Evolutionary conservation across 2,113 vertebrate species (phyloP), one percentile per base, ranked within the genome.

Genomic region (Serilophus lunatus): DNA sequence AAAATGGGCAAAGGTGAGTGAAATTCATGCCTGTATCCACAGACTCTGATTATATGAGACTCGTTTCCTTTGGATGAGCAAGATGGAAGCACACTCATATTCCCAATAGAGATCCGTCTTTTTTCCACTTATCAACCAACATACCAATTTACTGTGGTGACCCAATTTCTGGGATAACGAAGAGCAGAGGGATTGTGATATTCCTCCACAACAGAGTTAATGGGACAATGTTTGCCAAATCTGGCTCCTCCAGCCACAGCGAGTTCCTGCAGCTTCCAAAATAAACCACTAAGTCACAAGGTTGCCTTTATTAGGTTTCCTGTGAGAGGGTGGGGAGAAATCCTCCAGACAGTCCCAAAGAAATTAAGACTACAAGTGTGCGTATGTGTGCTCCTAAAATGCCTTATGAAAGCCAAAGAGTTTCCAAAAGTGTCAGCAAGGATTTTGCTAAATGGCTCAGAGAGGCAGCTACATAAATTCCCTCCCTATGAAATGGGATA

Each of bases 251-350:
- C 61, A 82, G 85, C 88, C 93, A 68, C 74, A 75, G 59, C 0
- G 0, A 93, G 78, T 31, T 89, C 84, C 36, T 82, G 61, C 56
- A 45, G 91, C 53, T 92, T 89, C 95, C 89, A 89, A 80, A 97
- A 91, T 84, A 93, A 96, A 95, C 70, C 75, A 49, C 87, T 15
- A 72, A 95, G 82, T 92, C 89, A 95, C 83, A 82, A 93, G 93
- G 91, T 53, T 95, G 93, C 89, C 82, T 75, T 87, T 77, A 92
- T 92, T 82, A 92, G 87, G 77, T 76, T 85, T 72, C 50, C 70
- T 19, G 61, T 23, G 60, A 72, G 38, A 72, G 40, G n/a, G 20
- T 83, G 64, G 38, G 60, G 31, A 38, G 66, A 77, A 70, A 28
- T 92, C 75, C 76, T 92, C 85, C 86, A 82, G 64, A 92, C 71